These are phyloP conservation scores for Malthinus flaveolus DNA, from an alignment of 2,888 invertebrate genomes.

Conservation along the genomic window DNA sequence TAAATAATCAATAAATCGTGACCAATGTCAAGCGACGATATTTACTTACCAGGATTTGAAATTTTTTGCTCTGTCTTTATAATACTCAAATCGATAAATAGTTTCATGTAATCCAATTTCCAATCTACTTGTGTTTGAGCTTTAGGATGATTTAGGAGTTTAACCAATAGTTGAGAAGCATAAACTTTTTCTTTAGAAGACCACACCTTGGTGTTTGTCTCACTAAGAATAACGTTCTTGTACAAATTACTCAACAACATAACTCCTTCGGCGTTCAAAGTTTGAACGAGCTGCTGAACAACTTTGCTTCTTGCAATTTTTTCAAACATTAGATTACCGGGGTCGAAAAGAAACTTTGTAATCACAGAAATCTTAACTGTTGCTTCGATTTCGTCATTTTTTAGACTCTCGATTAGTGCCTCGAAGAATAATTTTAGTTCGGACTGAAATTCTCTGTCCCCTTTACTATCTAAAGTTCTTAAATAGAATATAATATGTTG, in stretches of 20 bases:
- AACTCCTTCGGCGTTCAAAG: conserved; percentile 63
- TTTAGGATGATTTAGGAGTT: conserved; percentile 51
- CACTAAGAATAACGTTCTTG: conserved; percentile 63
- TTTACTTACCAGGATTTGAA: conserved; percentile 63
- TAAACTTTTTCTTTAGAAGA: conserved; percentile 70
- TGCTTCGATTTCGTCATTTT: conserved; percentile 56
- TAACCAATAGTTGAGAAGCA: conserved; percentile 62
- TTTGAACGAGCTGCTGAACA: conserved; percentile 65
- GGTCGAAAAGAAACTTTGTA: conserved; percentile 66
- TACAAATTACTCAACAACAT: conserved; percentile 66
- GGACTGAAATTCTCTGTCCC: conserved; percentile 61
- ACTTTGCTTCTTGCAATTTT: conserved; percentile 70
- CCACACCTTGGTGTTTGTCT: conserved; percentile 63
- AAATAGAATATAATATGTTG: conserved; percentile 66
- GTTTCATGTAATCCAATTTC: conserved; percentile 66
- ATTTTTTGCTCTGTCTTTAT: conserved; percentile 60
- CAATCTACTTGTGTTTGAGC: conserved; percentile 63
- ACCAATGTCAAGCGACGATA: not conserved
- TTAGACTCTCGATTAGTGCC: conserved; percentile 57
- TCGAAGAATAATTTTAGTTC: conserved; percentile 62
- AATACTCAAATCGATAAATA: conserved; percentile 67
- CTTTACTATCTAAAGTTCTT: conserved; percentile 61
- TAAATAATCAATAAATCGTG: not conserved
- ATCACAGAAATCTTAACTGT: conserved; percentile 62
- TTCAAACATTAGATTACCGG: conserved; percentile 74